These are phyloP conservation scores for Pelobates fuscus DNA, from an alignment of 2,113 vertebrate genomes.

Conservation along the genomic window DNA sequence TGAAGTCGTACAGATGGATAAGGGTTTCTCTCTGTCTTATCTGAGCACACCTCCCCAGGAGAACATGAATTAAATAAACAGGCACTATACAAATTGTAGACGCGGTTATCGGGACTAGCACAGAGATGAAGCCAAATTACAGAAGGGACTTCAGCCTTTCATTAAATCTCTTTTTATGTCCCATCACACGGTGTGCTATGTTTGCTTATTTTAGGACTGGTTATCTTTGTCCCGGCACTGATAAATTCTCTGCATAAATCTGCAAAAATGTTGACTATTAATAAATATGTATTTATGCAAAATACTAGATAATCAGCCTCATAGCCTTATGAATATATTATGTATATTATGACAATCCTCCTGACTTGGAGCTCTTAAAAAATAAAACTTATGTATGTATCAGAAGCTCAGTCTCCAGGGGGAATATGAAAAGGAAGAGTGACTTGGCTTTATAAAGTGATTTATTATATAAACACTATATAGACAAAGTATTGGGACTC, in stretches of 20 bases:
- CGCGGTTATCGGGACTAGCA: constrained; percentile 16
- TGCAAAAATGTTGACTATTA: not conserved
- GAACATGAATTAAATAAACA: constrained; percentile 23
- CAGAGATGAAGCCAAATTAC: constrained; percentile 36
- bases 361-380: no score
- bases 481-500: no score
- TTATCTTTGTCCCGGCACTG: not conserved
- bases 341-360: no score
- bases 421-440: no score
- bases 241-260: constrained; percentile 7
- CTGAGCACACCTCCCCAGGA: constrained; percentile 32
- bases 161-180: constrained; percentile 20
- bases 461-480: no score
- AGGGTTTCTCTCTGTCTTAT: constrained; percentile 33
- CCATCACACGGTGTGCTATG: constrained; percentile 10
- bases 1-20: constrained; percentile 23
- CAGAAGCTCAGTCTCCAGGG: no score
- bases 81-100: constrained; percentile 3
- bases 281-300: constrained; percentile 7
- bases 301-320: not conserved
- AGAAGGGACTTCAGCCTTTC: constrained; percentile 5
- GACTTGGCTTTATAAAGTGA: no score
- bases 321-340: no score
- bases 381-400: no score
- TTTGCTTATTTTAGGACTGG: constrained; percentile 10